A percentile compares a stretch with the other conserved stretches of the same genome.
phyloP scores from a whole-genome alignment of 2,113 vertebrate genomes.

The Otocyon megalotis region DNA sequence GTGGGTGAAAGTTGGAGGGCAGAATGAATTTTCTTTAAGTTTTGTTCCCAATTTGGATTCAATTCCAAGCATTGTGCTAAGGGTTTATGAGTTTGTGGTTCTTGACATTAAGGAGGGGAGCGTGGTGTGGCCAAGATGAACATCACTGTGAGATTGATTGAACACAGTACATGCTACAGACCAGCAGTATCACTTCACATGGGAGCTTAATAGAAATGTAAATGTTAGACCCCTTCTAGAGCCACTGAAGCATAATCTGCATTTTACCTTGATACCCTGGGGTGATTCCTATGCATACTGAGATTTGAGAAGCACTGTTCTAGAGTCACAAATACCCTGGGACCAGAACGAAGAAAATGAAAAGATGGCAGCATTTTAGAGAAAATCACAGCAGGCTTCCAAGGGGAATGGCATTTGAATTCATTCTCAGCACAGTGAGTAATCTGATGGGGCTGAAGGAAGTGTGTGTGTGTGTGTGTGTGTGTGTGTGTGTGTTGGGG shows the following conservation, averaged over 20 bases:
- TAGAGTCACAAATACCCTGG: not conserved
- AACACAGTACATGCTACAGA: rapidly evolving
- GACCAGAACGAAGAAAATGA: not conserved
- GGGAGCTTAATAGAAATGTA: not conserved
- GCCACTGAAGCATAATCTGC: not conserved
- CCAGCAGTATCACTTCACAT: not conserved
- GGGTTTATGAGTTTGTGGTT: not conserved
- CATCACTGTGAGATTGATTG: not conserved
- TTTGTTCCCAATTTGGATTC: not conserved
- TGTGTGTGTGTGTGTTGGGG: not conserved
- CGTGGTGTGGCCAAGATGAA: not conserved
- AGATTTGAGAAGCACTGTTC: not conserved
- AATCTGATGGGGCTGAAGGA: not conserved
- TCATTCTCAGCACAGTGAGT: not conserved
- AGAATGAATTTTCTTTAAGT: not conserved
- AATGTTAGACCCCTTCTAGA: not conserved
- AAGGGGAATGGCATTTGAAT: not conserved
- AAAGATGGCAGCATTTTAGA: not conserved
- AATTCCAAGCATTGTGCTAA: not conserved
- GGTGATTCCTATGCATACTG: not conserved
- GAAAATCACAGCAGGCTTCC: not conserved
- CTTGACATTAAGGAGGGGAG: not conserved
- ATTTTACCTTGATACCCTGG: not conserved
- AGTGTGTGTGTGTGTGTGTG: not conserved
- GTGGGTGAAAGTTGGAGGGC: not conserved